Evolutionary conservation across 2,797 vertebrate species (phyloP).

Genomic region (Hydrocynus forskahlii): DNA sequence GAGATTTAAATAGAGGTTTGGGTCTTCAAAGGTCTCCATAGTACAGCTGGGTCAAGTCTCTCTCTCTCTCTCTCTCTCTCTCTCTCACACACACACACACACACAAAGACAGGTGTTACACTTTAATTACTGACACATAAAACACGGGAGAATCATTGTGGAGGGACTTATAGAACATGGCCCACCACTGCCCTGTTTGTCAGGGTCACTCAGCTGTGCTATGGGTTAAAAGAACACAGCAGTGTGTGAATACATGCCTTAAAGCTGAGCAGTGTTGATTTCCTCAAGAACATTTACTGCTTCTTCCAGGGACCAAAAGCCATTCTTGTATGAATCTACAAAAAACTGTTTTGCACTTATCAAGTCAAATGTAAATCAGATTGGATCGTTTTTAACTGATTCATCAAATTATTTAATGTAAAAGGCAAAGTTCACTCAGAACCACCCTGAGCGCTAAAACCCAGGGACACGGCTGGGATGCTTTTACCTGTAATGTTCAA

Average conservation of each 20-base stretch:
- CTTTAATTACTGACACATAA: slow-evolving; percentile 49
- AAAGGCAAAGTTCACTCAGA: too few relatives aligned
- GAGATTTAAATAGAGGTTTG: slow-evolving; percentile 15
- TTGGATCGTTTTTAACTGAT: too few relatives aligned
- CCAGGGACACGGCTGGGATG: too few relatives aligned
- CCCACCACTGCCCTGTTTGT: not conserved
- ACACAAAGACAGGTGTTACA: not conserved
- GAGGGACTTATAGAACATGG: slow-evolving; percentile 30
- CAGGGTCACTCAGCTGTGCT: slow-evolving; percentile 10
- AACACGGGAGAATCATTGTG: slow-evolving; percentile 28
- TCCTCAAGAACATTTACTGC: too few relatives aligned
- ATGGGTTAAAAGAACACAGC: not conserved
- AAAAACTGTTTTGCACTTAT: too few relatives aligned
- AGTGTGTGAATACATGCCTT: not conserved
- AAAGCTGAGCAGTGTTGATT: too few relatives aligned
- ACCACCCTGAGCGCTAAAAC: too few relatives aligned
- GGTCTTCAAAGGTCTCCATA: slow-evolving; percentile 42
- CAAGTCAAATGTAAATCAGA: too few relatives aligned
- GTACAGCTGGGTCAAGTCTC: slow-evolving; percentile 22
- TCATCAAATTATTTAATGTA: too few relatives aligned
- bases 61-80: not conserved
- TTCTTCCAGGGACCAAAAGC: too few relatives aligned
- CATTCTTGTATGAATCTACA: too few relatives aligned
- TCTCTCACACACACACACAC: not conserved
- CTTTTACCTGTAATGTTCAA: too few relatives aligned